These are phyloP conservation scores for Onychomys leucogaster DNA, from an alignment of 2,797 vertebrate genomes.

Conservation along the genomic window DNA sequence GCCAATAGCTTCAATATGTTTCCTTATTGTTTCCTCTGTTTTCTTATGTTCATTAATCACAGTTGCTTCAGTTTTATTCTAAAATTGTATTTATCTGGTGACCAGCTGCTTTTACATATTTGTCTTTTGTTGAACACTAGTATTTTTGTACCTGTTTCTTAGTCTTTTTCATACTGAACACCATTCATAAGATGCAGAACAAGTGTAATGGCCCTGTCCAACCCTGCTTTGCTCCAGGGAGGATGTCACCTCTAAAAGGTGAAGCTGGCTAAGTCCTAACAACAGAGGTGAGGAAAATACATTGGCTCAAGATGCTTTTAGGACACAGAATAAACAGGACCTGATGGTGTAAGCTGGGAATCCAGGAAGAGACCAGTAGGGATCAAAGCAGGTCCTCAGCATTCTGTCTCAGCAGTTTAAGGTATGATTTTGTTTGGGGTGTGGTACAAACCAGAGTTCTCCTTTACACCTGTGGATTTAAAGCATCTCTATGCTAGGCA, in stretches of 20 bases:
- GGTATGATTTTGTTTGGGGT: neutral
- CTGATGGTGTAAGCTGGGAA: no score
- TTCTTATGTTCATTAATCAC: neutral
- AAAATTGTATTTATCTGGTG: constrained; percentile 3
- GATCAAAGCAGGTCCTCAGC: neutral
- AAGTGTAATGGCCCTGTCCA: neutral
- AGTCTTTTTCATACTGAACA: neutral
- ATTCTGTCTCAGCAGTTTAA: neutral
- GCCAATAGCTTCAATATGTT: neutral
- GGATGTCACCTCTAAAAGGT: neutral
- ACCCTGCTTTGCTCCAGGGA: neutral
- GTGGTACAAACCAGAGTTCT: neutral
- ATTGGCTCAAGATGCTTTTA: neutral
- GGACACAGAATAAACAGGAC: neutral
- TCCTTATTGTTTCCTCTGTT: neutral
- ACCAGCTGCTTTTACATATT: neutral
- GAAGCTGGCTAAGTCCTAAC: neutral
- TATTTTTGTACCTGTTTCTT: no score
- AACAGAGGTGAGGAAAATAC: neutral
- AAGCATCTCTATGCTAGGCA: neutral
- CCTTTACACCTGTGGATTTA: neutral
- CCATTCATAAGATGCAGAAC: neutral
- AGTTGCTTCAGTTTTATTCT: constrained; percentile 23
- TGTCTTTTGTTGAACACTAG: neutral
- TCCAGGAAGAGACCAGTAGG: neutral